A percentile compares a stretch with the other conserved stretches of the same genome.
Conservation (phyloP, 2,113 vertebrate genomes). For the Telmatochromis sp. region DNA sequence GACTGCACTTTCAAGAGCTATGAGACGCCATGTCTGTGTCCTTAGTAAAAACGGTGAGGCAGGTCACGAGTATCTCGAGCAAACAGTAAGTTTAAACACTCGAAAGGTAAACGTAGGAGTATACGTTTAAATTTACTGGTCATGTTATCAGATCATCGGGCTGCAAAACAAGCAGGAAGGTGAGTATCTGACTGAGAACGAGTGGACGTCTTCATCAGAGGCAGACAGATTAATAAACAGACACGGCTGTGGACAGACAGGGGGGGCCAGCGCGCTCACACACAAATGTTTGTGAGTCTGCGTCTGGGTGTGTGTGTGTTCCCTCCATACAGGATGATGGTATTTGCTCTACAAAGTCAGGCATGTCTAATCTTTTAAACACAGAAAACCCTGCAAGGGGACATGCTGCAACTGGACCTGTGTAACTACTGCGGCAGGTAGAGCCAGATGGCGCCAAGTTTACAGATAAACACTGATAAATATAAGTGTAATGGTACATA, state of each 20-base stretch:
- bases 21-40: rapidly evolving
- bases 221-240: background rate
- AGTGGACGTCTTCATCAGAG: background rate
- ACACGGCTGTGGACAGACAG: background rate
- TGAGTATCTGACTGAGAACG: rapidly evolving
- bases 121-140: background rate
- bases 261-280: background rate
- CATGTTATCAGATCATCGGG: background rate
- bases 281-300: background rate
- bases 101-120: background rate
- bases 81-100: background rate
- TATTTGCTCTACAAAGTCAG: background rate
- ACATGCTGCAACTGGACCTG: background rate
- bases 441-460: background rate
- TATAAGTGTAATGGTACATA: background rate
- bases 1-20: background rate
- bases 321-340: background rate
- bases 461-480: background rate
- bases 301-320: background rate
- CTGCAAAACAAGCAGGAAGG: background rate
- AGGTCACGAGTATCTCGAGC: background rate
- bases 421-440: background rate
- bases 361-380: background rate
- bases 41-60: background rate
- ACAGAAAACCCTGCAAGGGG: background rate